Base-by-base conservation (phyloP, 2,113 vertebrate genomes). In the Oxyura jamaicensis region DNA sequence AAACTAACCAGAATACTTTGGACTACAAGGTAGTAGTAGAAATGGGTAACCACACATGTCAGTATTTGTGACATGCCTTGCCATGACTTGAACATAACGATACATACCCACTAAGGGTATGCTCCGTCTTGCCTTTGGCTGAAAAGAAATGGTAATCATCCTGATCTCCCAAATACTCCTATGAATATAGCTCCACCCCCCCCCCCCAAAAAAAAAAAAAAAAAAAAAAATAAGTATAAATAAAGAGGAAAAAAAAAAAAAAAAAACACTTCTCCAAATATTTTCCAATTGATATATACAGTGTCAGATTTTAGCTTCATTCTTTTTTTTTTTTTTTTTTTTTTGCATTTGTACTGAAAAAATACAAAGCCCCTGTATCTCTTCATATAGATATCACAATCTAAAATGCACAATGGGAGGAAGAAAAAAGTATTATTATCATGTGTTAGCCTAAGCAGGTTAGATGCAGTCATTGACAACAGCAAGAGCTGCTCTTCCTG, bases 231-330 rank as follows among this genome's bases (percentile, higher is more conserved):
- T 28, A 22, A 67, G n/a, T n/a, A 36, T 2, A 3, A 7, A 67
- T 9, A 50, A 7, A 53, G 28, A 48, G 21, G 21, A 6, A 10
- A 67, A 46, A 11, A 11, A 44, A 22, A 7, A 22, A 25, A 50
- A 3, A 1, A 3, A 83, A 79, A 16, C 5, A 2, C 5, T 93
- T 72, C 25, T 5, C 16, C 1, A 5, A 1, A 0, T 73, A 50
- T 69, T 86, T 46, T 28, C 44, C 21, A 89, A 13, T 26, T 36
- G 31, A 60, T 26, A 23, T 2, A 3, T 52, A 10, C 46, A 50
- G 5, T 72, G 22, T 60, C 39, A 52, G 35, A 59, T 36, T 42
- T 67, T 73, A 88, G 25, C 25, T 83, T 91, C 25, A 76, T 80
- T 69, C 75, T 14, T 6, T 71, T 90, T n/a, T n/a, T n/a, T n/a